These are phyloP conservation scores for Babylonia areolata DNA, from an alignment of 1,140 invertebrate genomes.

Conservation along the genomic window DNA sequence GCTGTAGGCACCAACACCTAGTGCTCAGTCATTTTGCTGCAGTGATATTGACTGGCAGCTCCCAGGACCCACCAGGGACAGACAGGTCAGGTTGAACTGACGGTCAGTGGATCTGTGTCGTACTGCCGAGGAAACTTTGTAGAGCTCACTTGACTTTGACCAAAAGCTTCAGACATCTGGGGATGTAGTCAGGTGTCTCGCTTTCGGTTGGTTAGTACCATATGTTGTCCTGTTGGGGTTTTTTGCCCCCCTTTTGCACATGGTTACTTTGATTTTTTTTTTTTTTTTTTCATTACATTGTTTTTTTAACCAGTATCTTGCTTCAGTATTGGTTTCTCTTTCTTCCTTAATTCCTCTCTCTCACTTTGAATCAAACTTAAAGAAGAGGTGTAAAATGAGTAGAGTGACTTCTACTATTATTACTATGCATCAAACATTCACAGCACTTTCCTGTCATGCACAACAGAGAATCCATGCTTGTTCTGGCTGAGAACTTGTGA, in stretches of 20 bases:
- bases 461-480: too few species aligned
- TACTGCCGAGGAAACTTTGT: background rate
- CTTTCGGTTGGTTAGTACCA: background rate
- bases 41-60: too few species aligned
- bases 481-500: too few species aligned
- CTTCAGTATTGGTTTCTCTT: background rate
- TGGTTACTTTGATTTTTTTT: background rate
- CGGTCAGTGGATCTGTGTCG: background rate
- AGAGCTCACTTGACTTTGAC: background rate
- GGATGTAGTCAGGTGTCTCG: background rate
- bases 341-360: background rate
- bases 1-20: background rate
- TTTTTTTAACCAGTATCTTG: background rate
- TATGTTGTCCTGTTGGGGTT: too few species aligned
- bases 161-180: background rate
- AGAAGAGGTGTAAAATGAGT: too few species aligned
- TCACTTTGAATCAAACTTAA: too few species aligned
- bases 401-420: too few species aligned
- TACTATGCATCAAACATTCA: too few species aligned
- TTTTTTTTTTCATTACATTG: background rate
- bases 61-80: too few species aligned
- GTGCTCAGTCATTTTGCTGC: slow-evolving; percentile 5
- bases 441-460: too few species aligned
- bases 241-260: too few species aligned
- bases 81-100: too few species aligned